Conservation (phyloP, 1,140 invertebrate species). For the Schlechtendalia chinensis region DNA sequence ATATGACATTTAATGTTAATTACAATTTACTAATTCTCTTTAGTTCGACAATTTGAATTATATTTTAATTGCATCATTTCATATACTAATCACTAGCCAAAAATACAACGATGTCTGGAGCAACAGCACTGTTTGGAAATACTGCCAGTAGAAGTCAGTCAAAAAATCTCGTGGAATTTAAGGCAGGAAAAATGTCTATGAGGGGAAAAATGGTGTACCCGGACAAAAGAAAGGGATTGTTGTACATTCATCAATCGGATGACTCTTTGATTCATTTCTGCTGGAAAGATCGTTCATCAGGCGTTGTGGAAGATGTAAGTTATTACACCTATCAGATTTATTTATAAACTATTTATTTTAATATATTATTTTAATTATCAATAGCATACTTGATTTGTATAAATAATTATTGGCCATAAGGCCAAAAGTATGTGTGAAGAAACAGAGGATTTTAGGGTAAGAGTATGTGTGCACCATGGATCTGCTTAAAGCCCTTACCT, state of each 20-base stretch:
- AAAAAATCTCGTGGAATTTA: constrained; percentile 92
- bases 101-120: constrained; percentile 59
- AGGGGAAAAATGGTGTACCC: constrained; percentile 93
- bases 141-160: constrained; percentile 70
- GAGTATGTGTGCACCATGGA: too few species aligned
- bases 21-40: not conserved
- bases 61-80: not conserved
- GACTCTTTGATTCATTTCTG: constrained; percentile 97
- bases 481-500: too few species aligned
- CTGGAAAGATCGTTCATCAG: constrained; percentile 89
- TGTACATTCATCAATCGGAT: constrained; percentile 94
- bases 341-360: too few species aligned
- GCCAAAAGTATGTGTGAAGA: too few species aligned
- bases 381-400: too few species aligned
- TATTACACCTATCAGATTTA: not conserved
- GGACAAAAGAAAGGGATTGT: constrained; percentile 89
- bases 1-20: not conserved
- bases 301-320: constrained; percentile 72
- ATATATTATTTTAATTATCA: too few species aligned
- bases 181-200: constrained; percentile 94
- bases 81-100: not conserved
- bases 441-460: too few species aligned
- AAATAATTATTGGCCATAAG: too few species aligned
- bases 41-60: not conserved
- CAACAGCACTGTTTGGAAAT: constrained; percentile 71